phyloP scores from a whole-genome alignment of 2,888 invertebrate species.

The Megalurothrips usitatus region DNA sequence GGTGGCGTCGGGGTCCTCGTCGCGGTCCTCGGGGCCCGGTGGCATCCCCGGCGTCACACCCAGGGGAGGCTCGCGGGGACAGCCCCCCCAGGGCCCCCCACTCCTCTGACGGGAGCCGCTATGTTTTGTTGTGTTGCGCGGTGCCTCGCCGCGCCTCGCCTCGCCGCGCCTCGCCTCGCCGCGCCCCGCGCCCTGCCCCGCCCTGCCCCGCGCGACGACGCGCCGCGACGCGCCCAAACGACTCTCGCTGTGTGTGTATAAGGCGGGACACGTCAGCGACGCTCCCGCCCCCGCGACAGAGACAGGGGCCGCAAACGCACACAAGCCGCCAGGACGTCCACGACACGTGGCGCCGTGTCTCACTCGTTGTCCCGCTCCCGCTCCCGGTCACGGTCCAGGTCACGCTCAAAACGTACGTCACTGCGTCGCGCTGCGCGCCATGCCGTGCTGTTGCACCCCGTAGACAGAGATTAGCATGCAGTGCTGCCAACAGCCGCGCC shows the following conservation, averaged over 20 bases:
- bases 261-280: background rate
- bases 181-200: background rate
- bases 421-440: no score
- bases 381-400: background rate
- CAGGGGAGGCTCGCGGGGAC: background rate
- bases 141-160: background rate
- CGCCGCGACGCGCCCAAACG: background rate
- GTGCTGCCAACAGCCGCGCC: no score
- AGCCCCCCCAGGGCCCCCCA: background rate
- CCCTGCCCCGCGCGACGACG: background rate
- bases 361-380: conserved; percentile 21
- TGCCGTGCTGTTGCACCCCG: background rate
- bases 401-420: background rate
- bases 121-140: conserved; percentile 18
- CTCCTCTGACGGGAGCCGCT: background rate
- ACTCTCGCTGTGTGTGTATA: background rate
- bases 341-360: background rate
- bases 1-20: no score
- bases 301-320: background rate
- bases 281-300: conserved; percentile 2
- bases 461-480: no score
- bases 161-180: background rate
- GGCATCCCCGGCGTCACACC: background rate
- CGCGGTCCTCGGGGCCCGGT: background rate
- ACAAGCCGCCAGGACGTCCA: background rate